Conservation (phyloP, 1,140 invertebrate species). For the Drosophila kanapiae region DNA sequence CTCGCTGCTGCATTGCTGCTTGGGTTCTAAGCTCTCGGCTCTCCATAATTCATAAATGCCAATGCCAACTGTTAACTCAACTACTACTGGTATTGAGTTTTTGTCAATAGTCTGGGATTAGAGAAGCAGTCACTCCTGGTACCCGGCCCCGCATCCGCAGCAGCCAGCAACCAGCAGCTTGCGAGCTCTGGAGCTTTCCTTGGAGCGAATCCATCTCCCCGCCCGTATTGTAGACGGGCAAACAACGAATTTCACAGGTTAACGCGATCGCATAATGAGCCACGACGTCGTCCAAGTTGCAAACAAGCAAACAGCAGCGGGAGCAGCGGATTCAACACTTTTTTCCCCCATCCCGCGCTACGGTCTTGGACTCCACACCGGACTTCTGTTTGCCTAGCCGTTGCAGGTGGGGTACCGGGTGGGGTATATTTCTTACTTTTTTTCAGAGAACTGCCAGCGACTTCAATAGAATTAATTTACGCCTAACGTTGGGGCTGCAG, state of each 20-base stretch:
- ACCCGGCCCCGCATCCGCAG: neutral
- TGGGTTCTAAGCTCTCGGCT: conserved; percentile 41
- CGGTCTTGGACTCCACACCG: conserved; percentile 20
- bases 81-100: conserved; percentile 84
- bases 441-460: conserved; percentile 81
- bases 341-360: conserved; percentile 44
- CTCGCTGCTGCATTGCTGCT: conserved; percentile 6
- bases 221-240: conserved; percentile 61
- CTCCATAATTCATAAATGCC: conserved; percentile 82
- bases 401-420: conserved; percentile 6
- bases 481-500: conserved; percentile 69
- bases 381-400: conserved; percentile 50
- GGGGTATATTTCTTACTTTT: conserved; percentile 10
- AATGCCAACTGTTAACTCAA: conserved; percentile 73
- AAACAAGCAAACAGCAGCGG: conserved; percentile 66
- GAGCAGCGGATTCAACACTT: conserved; percentile 77
- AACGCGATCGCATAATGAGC: conserved; percentile 85
- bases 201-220: conserved; percentile 18
- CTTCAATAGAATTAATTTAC: conserved; percentile 85
- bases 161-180: conserved; percentile 14
- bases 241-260: conserved; percentile 85
- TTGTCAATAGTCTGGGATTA: conserved; percentile 79
- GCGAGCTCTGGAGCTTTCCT: conserved; percentile 12
- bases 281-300: conserved; percentile 60
- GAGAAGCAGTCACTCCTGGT: conserved; percentile 36